A percentile compares a stretch with the other conserved stretches of the same genome.
These are phyloP conservation scores for Thalassophryne amazonica DNA, from an alignment of 2,797 vertebrate species.

Conservation along the genomic window DNA sequence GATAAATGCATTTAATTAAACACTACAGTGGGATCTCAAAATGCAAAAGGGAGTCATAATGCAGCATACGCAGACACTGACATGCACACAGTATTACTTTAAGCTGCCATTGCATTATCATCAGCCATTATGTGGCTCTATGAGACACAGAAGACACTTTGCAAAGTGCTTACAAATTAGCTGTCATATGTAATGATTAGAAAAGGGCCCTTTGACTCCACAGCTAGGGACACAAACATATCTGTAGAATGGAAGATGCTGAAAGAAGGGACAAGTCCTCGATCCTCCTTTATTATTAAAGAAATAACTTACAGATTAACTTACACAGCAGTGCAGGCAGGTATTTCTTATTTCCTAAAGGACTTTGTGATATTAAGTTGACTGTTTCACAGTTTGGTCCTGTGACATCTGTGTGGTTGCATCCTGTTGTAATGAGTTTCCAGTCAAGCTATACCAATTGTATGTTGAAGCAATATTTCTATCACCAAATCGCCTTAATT, in stretches of 20 bases:
- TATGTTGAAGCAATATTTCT: conserved; percentile 10
- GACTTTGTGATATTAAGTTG: conserved; percentile 55
- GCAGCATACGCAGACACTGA: conserved; percentile 28
- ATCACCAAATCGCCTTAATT: too few species aligned
- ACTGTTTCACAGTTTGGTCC: conserved; percentile 43
- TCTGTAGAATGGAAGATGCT: conserved; percentile 3
- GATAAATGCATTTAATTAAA: conserved; percentile 52
- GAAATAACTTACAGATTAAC: too few species aligned
- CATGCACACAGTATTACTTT: conserved; percentile 45
- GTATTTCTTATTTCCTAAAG: conserved; percentile 36
- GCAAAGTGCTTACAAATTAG: conserved; percentile 55
- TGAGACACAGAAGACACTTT: conserved; percentile 55
- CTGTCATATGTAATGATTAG: conserved; percentile 55
- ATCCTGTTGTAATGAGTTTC: conserved; percentile 62
- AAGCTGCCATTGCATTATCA: conserved; percentile 53
- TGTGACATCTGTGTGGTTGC: conserved; percentile 62
- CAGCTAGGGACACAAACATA: conserved; percentile 24
- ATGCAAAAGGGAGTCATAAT: conserved; percentile 12
- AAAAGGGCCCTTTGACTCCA: conserved; percentile 27
- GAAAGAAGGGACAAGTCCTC: conserved; percentile 21
- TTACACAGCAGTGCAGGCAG: background rate
- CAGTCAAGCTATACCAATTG: conserved; percentile 26
- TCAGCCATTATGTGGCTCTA: conserved; percentile 50
- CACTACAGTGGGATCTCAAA: conserved; percentile 3
- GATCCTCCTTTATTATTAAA: background rate